Base-by-base conservation (phyloP, 2,113 vertebrate species). In the Plestiodon gilberti region DNA sequence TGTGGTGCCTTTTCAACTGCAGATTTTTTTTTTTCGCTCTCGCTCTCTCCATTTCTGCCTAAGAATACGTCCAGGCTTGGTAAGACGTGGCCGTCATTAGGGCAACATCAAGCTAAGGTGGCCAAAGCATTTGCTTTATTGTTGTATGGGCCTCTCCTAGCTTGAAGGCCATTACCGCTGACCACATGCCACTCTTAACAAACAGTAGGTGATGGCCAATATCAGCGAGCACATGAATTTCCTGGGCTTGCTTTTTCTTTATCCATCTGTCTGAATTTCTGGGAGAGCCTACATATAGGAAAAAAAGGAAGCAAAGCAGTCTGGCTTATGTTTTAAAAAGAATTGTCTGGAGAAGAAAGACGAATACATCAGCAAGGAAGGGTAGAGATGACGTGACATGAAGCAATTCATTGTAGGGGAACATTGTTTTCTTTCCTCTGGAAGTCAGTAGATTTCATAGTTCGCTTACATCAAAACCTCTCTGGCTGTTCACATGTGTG, bases 101-200 rank as follows among this genome's bases (percentile, higher is more conserved):
- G 40, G n/a, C 52, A 82, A 81, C 28, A 30, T 28, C 15, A 48
- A 74, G 79, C 61, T 88, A 67, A 89, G 92, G 89, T 87, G 80
- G 89, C 55, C 87, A 87, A 85, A 43, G 1, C 10, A 0, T 70
- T 89, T 81, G 33, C 86, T 87, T 79, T 59, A 62, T 81, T n/a
- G 64, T 84, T 52, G n/a, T 77, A 65, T 84, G 35, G 23, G 70
- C 74, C 84, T 94, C 87, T 93, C 89, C 86, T 92, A 82, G 57
- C 92, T 91, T 94, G 95, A 96, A 96, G 96, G 95, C 95, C 96
- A 92, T 93, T 95, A 93, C 87, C 90, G 94, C 91, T 90, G 95
- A 86, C 96, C 96, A 96, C 96, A 95, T 95, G 96, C 93, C 96
- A 94, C 94, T 95, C 93, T 95, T 96, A 94, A 92, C 92, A 94